Conservation (phyloP, 2,113 vertebrate species). For the Gnathonemus echidnorhynchus region DNA sequence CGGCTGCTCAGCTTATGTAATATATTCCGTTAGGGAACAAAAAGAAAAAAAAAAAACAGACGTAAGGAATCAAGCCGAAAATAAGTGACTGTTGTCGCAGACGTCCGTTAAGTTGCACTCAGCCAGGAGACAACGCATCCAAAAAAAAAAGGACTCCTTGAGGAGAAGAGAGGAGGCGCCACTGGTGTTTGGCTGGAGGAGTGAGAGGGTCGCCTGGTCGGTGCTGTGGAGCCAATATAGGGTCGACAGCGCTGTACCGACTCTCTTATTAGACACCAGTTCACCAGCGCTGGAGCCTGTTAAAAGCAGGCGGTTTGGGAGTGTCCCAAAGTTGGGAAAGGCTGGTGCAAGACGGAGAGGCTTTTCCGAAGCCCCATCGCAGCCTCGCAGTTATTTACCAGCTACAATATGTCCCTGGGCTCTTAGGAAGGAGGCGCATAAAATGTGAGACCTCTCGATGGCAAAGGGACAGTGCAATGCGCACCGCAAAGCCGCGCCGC, state of each 20-base stretch:
- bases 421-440: neutral
- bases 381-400: neutral
- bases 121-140: neutral
- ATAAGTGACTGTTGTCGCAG: neutral
- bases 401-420: neutral
- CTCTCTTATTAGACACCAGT: neutral
- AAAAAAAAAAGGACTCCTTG: neutral
- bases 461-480: conserved; percentile 27
- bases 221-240: neutral
- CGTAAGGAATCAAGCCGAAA: neutral
- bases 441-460: conserved; percentile 35
- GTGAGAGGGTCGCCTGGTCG: neutral
- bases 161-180: conserved; percentile 6
- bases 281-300: neutral
- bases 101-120: neutral
- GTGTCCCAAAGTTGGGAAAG: neutral
- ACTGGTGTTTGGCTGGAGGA: neutral
- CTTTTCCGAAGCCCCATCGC: neutral
- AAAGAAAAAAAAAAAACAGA: neutral
- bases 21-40: neutral
- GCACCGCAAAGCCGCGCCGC: conserved; percentile 35
- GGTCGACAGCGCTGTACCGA: neutral
- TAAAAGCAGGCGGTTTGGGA: neutral
- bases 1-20: neutral
- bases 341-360: neutral